Conservation (phyloP, 2,888 invertebrate species). For the Malacosoma neustria region DNA sequence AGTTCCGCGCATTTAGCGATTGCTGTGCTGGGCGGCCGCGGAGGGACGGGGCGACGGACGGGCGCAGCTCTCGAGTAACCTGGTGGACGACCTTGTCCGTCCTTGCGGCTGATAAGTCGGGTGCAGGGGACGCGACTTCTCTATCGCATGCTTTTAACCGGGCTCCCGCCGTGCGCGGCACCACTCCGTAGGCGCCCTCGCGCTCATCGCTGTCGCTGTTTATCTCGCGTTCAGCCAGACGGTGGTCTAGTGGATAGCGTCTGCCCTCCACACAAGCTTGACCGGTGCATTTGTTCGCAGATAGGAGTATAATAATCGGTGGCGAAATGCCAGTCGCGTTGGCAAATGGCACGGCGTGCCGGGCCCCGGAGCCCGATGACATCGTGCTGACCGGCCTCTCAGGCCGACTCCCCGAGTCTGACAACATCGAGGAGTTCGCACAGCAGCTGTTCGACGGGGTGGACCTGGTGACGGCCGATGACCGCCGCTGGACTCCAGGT, state of each 20-base stretch:
- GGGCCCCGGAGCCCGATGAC: conserved; percentile 67
- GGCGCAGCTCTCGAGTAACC: conserved; percentile 1
- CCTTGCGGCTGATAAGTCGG: conserved; percentile 50
- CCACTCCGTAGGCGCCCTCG: conserved; percentile 40
- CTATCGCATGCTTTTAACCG: conserved; percentile 55
- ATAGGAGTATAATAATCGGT: too few species aligned
- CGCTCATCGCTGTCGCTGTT: conserved; percentile 27
- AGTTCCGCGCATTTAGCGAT: not conserved
- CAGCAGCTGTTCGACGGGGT: conserved; percentile 91
- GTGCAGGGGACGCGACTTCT: conserved; percentile 50
- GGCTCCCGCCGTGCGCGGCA: conserved; percentile 25
- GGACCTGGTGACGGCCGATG: conserved; percentile 95
- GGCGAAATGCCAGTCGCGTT: conserved; percentile 50
- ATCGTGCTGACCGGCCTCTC: conserved; percentile 90
- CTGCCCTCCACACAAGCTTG: conserved; percentile 2
- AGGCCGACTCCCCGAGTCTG: conserved; percentile 93
- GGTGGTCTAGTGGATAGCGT: too few species aligned
- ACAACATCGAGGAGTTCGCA: conserved; percentile 93
- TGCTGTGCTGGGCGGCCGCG: not conserved
- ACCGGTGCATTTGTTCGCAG: conserved; percentile 29
- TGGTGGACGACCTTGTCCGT: conserved; percentile 50
- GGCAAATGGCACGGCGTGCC: conserved; percentile 42
- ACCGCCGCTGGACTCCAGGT: conserved; percentile 89
- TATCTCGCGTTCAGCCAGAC: too few species aligned
- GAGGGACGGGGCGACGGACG: not conserved